Percentiles rank a stretch among this genome's conserved stretches.
Evolutionary conservation across 2,797 vertebrate species (phyloP).

Genomic region (Delichon dasypus): DNA sequence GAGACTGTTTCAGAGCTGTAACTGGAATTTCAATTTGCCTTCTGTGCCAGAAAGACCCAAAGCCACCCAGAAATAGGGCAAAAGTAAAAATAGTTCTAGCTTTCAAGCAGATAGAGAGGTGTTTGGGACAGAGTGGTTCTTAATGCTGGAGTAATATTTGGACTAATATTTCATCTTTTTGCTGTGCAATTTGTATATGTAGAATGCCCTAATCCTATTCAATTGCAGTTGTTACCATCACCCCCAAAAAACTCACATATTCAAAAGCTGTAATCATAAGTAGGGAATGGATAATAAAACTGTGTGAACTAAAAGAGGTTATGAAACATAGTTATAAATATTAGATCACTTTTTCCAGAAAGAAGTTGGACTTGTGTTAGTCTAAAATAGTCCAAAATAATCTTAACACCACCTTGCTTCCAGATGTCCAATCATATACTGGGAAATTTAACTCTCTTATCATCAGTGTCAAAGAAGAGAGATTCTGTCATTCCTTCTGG

Average conservation of each 20-base stretch:
- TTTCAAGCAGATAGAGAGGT: not conserved
- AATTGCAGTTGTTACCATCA: not conserved
- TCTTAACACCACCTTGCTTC: not conserved
- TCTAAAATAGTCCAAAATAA: not conserved
- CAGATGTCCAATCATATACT: not conserved
- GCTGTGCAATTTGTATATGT: not conserved
- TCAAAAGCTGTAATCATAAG: not conserved
- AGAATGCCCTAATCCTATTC: not conserved
- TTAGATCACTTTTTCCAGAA: not conserved
- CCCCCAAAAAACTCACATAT: not conserved
- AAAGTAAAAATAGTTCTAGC: conserved; percentile 13
- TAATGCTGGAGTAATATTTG: not conserved
- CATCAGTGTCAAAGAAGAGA: not conserved
- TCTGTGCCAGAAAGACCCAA: not conserved
- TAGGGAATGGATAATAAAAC: not conserved
- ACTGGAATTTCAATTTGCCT: conserved; percentile 43
- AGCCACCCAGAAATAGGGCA: not conserved
- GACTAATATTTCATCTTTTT: not conserved
- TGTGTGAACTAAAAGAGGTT: not conserved
- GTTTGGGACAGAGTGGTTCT: not conserved
- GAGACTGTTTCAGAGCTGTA: not conserved
- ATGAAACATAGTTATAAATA: not conserved
- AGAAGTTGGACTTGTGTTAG: not conserved
- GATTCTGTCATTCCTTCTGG: not conserved
- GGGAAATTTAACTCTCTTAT: not conserved